Evolutionary conservation across 2,113 vertebrate species (phyloP), one percentile per base, ranked within the genome.

Genomic region (Phoxinus phoxinus): DNA sequence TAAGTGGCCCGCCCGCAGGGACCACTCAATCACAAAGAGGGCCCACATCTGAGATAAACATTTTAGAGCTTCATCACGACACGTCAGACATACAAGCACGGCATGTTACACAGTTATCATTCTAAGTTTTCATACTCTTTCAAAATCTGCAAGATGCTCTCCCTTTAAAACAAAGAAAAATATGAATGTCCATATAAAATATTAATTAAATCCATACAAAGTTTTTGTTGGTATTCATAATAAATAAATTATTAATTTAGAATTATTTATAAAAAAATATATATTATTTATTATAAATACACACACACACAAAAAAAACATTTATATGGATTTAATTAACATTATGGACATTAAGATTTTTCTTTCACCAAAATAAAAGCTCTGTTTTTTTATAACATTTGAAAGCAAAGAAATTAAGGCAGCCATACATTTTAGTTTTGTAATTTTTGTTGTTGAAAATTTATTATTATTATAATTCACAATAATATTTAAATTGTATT

Each of bases 1-100:
- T 82, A 53, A 69, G 67, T 56, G 48, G 46, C 12, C 25, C 30
- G 67, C 32, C 21, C 63, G 41, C 63, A 78, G 79, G 53, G 67
- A 23, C 6, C 27, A 58, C 69, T 69, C 17, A n/a, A 23, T 63
- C 41, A 84, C 51, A 84, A 74, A 51, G 27, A 56, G 56, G 72
- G 41, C 44, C 67, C 72, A 72, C 46, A 61, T 35, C 32, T 73
- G 78, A 35, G 53, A 53, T 84, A 67, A 81, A 80, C 63, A 30
- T 53, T 71, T 84, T 81, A 85, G 67, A 63, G 48, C 30, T 58
- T 59, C 27, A 79, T 32, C 27, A 59, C 5, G 5, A 59, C 46
- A 35, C 30, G 10, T 25, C 73, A 78, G 48, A 37, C 17, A 51
- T 35, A 23, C 51, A 56, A 37, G 12, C 21, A 79, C 32, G 5